Evolutionary conservation across 1,140 invertebrate species (phyloP), one percentile per base, ranked within the genome.

Genomic region (Octopus sinensis): DNA sequence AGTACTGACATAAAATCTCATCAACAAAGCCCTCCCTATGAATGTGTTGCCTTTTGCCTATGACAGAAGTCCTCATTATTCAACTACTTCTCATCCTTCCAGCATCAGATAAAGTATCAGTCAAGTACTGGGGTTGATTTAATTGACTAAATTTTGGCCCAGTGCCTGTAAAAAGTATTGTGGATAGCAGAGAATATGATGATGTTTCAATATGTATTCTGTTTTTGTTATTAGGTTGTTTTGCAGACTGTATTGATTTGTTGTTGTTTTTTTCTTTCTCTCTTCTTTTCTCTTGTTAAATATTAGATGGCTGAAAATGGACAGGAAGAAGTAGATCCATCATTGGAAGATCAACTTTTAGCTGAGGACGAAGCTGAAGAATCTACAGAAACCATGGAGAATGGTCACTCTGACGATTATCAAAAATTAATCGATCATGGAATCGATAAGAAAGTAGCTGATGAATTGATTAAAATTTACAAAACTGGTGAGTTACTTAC

Each of bases 391-490:
- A 56, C 62, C 10, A 81, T 82, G 23, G 78, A 81, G 80, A 84
- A 86, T 51, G 82, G 85, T 78, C 93, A 94, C 91, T 95, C 95
- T 88, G 95, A 95, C 92, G 95, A 96, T 92, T 90, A 89, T 79
- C 84, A 89, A 76, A 91, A 91, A 87, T 86, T 98, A 83, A 93
- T 97, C 88, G 95, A 96, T 88, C 97, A 97, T 94, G 96, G 96
- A 90, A 94, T 98, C 90, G 95, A 97, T 92, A 94, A 95, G 90
- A 96, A 96, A 93, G 96, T 97, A 88, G 96, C 96, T 85, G 94
- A 93, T 86, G 97, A 98, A 93, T 93, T 98, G 87, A 96, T 98
- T 91, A 96, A 97, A 93, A 98, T 98, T 91, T 98, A 98, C 92
- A 96, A 96, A 93, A 97, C 96, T 91, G 96, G 93, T 93, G 90